Percentiles rank a stretch among this genome's conserved stretches.
These are phyloP conservation scores for Microcebus jonahi DNA, from an alignment of 2,113 vertebrate species.

Conservation along the genomic window DNA sequence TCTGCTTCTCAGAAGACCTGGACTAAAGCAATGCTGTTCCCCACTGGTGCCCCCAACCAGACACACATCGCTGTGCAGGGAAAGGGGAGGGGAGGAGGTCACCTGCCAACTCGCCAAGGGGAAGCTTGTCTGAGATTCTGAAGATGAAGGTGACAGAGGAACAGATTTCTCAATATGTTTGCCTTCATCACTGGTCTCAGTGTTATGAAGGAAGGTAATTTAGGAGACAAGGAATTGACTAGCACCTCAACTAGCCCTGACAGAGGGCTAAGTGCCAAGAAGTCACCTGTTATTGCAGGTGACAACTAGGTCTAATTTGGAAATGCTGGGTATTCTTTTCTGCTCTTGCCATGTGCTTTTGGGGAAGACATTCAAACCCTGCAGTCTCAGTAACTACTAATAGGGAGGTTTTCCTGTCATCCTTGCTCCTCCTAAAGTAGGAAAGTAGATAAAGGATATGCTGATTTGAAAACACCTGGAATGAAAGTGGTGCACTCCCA, in stretches of 20 bases:
- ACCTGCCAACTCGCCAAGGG: background rate
- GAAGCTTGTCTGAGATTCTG: background rate
- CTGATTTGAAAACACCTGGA: background rate
- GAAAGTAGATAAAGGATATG: background rate
- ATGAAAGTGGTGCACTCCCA: background rate
- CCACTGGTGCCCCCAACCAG: background rate
- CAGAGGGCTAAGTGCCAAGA: background rate
- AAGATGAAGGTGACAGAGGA: background rate
- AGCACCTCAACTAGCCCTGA: background rate
- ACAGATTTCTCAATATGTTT: background rate
- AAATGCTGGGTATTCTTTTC: background rate
- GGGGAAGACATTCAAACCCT: background rate
- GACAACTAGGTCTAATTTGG: background rate
- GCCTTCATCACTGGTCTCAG: background rate
- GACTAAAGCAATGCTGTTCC: background rate
- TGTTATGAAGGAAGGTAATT: background rate
- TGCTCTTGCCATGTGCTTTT: background rate
- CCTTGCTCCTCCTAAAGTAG: background rate
- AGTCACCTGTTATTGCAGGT: background rate
- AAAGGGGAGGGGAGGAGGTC: background rate
- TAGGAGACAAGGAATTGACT: background rate
- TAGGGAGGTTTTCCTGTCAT: background rate
- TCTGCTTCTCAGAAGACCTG: background rate
- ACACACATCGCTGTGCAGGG: background rate
- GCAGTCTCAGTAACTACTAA: background rate